Evolutionary conservation across 2,797 vertebrate genomes (phyloP).

Genomic region (Numenius phaeopus): DNA sequence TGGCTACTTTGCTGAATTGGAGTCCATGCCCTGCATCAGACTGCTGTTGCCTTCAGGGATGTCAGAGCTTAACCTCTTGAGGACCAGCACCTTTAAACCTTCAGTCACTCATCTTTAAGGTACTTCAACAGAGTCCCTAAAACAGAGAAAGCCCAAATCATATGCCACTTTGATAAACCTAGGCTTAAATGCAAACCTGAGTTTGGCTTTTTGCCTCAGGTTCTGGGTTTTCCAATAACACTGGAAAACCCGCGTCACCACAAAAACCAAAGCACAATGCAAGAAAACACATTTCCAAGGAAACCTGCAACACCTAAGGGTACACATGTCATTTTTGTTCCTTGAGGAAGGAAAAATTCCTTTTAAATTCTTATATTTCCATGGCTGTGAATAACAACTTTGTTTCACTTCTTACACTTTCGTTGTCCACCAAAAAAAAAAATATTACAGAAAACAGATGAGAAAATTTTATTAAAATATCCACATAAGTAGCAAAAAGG

Average conservation of each 20-base stretch:
- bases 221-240: neutral
- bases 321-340: neutral
- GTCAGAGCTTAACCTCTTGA: neutral
- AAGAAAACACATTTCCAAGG: neutral
- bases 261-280: conserved; percentile 40
- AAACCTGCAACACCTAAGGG: neutral
- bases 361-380: neutral
- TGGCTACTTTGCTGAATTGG: neutral
- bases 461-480: neutral
- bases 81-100: neutral
- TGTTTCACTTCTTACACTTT: conserved; percentile 2
- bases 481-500: neutral
- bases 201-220: neutral
- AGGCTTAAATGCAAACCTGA: neutral
- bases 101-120: neutral
- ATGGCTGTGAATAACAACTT: neutral
- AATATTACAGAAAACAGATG: neutral
- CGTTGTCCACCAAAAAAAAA: neutral
- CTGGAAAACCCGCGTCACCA: neutral
- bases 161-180: neutral
- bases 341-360: neutral
- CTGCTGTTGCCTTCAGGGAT: neutral
- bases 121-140: neutral
- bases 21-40: neutral
- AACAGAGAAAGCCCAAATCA: neutral